Base-by-base conservation (phyloP, 23 tunicate species). In the Oikopleura dioica region DNA sequence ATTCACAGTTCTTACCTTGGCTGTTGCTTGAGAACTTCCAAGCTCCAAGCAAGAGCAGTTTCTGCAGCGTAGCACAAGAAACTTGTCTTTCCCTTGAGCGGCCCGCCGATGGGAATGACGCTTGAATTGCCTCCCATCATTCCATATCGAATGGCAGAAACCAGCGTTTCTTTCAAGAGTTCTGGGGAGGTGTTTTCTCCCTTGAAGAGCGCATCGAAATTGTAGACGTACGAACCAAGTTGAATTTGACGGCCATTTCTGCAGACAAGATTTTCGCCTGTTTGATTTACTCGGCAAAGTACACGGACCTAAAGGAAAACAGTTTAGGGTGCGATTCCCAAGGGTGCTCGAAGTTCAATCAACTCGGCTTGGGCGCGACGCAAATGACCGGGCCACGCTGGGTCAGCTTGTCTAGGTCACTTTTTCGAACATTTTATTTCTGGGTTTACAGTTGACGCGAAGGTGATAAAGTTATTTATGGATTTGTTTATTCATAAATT, bases 21-120 rank as follows among this genome's bases (percentile, higher is more conserved):
- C 72, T 63, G 72, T 63, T 63, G 72, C 33, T 63, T 63, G 30
- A 63, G 72, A 23, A 63, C 72, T 63, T 63, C 72, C 2, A 63
- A 28, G 33, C 72, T 63, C 72, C 72, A 63, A 23, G 72, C 72
- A 23, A 63, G 33, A 21, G 72, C 72, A 63, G 72, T 63, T 63
- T 63, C 72, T 63, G 72, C 72, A 24, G 72, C 72, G 26, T 63
- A 63, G 29, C 30, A 12, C 33, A 63, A 16, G 26, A 63, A 63
- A 12, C 30, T 23, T 31, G 72, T 63, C 26, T 63, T 63, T 16
- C 72, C 72, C 72, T 12, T 63, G 33, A 12, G 16, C 26, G 72
- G 72, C 33, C 72, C 72, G 29, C 72, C 72, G 33, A 63, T 63
- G 33, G 72, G 72, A 28, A 63, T 63, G 5, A 63, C 72, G 26